Base-by-base conservation (phyloP, 2,888 invertebrate genomes). In the Heliconius sara region DNA sequence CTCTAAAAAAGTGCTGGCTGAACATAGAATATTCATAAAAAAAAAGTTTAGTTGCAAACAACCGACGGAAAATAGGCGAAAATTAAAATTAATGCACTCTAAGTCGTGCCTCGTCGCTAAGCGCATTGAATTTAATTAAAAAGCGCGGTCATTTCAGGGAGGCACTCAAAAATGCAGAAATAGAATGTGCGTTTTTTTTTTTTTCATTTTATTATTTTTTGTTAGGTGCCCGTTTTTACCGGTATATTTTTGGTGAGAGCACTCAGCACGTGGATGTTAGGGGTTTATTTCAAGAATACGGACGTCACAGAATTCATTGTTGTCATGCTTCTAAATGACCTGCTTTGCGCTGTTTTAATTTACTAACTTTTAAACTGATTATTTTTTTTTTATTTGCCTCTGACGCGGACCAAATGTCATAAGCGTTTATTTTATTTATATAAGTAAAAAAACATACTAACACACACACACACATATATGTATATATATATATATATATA, bases 121-220 rank as follows among this genome's bases (percentile, higher is more conserved):
- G 80, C 76, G 77, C 79, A 78, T 78, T 75, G 39, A 81, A 76
- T 76, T 78, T 81, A 79, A 81, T 81, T 81, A 81, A 81, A 81
- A 81, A 79, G 68, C 78, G 72, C 72, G 77, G 72, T 81, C 78
- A 80, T 78, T 78, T 79, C 72, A 52, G 75, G 71, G n/a, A 78
- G 70, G 74, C 63, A 70, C 74, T 80, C 57, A 68, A 77, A 80
- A 80, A 77, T 66, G 72, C 65, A 68, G 52, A 66, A 71, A 76
- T 76, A 72, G 79, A 79, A 79, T 79, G 78, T 43, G 67, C 74
- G 78, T 65, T 60, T 43, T 68, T 43, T 43, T 68, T 43, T 63
- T 60, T 60, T n/a, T 39, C 16, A 74, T 67, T 67, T 60, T 60
- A 60, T 39, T n/a, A 74, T 67, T 67, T 67, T 78, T 78, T 67